phyloP scores from a whole-genome alignment of 2,113 vertebrate genomes.

The Pseudorectes ferrugineus region DNA sequence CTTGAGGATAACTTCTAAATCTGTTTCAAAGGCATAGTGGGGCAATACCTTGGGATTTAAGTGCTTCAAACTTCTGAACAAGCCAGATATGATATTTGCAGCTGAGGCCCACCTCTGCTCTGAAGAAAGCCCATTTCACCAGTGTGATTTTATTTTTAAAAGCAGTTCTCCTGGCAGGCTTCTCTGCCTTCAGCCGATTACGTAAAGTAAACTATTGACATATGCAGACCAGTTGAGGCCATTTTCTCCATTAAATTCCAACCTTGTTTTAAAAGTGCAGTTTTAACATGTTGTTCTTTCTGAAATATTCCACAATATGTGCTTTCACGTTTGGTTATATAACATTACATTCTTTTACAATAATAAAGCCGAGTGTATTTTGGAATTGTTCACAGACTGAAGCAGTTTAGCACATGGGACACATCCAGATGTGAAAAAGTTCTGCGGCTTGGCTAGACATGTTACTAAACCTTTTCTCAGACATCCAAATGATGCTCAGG shows the following conservation, averaged over 20 bases:
- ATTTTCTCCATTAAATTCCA: conserved; percentile 37
- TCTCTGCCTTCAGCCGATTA: conserved; percentile 33
- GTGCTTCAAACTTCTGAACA: not conserved
- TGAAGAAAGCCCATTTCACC: not conserved
- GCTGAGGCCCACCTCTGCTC: not conserved
- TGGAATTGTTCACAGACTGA: conserved; percentile 55
- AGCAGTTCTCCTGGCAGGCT: conserved; percentile 54
- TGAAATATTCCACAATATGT: conserved; percentile 39
- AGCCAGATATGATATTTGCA: not conserved
- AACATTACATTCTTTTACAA: conserved; percentile 42
- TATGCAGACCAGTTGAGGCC: conserved; percentile 24
- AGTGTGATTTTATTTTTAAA: conserved; percentile 59
- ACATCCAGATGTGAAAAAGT: conserved; percentile 59
- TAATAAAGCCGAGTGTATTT: conserved; percentile 47
- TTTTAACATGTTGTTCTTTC: conserved; percentile 59
- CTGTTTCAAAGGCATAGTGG: not conserved
- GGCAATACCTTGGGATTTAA: not conserved
- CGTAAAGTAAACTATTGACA: conserved; percentile 58
- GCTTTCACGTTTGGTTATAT: conserved; percentile 30
- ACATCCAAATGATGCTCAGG: conserved; percentile 18
- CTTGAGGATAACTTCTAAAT: not conserved
- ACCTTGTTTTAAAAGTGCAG: conserved; percentile 21
- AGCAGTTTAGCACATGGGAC: conserved; percentile 50
- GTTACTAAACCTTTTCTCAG: conserved; percentile 59
- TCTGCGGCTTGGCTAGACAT: conserved; percentile 62